A percentile compares a stretch with the other conserved stretches of the same genome.
These are phyloP conservation scores for Sebastes hubbsi DNA, from an alignment of 2,797 vertebrate genomes.

Conservation along the genomic window DNA sequence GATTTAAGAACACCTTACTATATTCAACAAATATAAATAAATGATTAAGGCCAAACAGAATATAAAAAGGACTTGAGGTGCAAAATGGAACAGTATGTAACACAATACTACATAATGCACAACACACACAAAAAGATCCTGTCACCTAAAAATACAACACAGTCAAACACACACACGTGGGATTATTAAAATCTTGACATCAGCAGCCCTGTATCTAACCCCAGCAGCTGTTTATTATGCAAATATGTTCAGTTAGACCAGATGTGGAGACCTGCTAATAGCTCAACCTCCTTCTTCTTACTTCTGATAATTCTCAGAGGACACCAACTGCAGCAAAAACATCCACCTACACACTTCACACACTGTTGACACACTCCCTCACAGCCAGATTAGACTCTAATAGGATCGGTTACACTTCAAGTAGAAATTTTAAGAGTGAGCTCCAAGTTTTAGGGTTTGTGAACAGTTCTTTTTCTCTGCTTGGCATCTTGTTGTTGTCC, in stretches of 20 bases:
- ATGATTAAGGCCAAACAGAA: neutral
- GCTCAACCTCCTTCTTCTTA: slow-evolving; percentile 36
- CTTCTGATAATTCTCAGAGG: slow-evolving; percentile 56
- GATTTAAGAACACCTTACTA: neutral
- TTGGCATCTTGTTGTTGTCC: slow-evolving; percentile 29
- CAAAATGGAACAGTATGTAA: neutral
- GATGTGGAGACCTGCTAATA: slow-evolving; percentile 55
- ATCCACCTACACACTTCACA: slow-evolving; percentile 70
- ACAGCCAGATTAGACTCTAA: slow-evolving; percentile 61
- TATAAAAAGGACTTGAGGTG: neutral
- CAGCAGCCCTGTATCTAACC: slow-evolving; percentile 9
- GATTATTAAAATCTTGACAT: slow-evolving; percentile 16
- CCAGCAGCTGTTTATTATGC: slow-evolving; percentile 49
- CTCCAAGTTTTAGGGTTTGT: slow-evolving; percentile 35
- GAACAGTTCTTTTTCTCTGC: slow-evolving; percentile 18
- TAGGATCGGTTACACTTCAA: slow-evolving; percentile 58
- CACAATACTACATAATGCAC: neutral
- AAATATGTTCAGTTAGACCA: slow-evolving; percentile 55
- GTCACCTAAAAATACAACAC: neutral
- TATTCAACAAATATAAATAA: neutral
- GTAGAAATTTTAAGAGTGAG: slow-evolving; percentile 34
- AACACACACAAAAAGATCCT: neutral
- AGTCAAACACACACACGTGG: neutral
- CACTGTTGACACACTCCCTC: slow-evolving; percentile 62
- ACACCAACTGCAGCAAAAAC: slow-evolving; percentile 47